phyloP scores from a whole-genome alignment of 2,888 invertebrate genomes.

The Agrochola lychnidis region DNA sequence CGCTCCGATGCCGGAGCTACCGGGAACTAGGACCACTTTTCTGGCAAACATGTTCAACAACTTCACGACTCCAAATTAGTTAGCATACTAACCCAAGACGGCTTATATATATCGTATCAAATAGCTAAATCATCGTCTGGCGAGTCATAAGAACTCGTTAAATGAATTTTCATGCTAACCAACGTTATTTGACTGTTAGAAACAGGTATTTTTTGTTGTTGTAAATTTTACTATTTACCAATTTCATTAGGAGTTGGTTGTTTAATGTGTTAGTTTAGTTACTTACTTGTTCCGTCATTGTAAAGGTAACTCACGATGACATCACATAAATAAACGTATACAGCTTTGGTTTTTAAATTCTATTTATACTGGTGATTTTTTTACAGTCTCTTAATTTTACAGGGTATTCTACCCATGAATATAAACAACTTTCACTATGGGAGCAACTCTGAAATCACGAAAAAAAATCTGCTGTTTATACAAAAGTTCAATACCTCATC shows the following conservation, averaged over 20 bases:
- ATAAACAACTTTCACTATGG: no score
- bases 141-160: background rate
- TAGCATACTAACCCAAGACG: background rate
- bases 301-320: background rate
- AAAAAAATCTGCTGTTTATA: no score
- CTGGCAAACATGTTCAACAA: slow-evolving; percentile 51
- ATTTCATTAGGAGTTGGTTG: background rate
- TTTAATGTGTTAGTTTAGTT: background rate
- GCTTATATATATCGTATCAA: background rate
- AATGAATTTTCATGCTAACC: background rate
- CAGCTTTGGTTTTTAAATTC: no score
- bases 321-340: background rate
- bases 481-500: no score
- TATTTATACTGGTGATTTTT: no score
- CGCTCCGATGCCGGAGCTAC: slow-evolving; percentile 70
- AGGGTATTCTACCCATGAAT: no score
- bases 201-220: background rate
- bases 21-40: slow-evolving; percentile 68
- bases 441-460: no score
- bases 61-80: background rate
- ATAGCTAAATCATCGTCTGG: background rate
- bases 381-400: no score
- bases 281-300: background rate
- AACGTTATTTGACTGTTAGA: background rate
- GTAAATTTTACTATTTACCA: background rate